Evolutionary conservation across 2,797 vertebrate genomes (phyloP), one percentile per base, ranked within the genome.

Genomic region (Streptopelia turtur): DNA sequence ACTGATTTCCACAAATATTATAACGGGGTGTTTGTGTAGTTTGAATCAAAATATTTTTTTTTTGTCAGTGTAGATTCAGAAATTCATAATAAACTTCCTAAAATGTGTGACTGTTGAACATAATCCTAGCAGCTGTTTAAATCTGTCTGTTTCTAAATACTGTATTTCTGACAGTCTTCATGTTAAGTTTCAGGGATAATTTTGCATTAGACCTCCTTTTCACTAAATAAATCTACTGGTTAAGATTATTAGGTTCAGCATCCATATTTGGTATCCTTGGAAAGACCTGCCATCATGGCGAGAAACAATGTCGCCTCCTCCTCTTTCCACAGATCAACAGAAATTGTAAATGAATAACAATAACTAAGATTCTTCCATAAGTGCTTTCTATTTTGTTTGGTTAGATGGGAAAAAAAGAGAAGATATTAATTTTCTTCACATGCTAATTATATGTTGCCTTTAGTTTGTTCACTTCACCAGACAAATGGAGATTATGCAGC

Each of bases 21-120:
- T 6, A 56, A 22, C 0, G 2, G 25, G 4, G 0, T 35, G 13
- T 87, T 70, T 68, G 10, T 4, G 10, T 22, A 72, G 24, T 53
- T 89, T 70, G 66, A 84, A 90, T 53, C 4, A 70, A 50, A 25
- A 64, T 4, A 80, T 35, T 35, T 35, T 45, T 0, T 55, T 75
- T 82, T 65, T 59, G 27, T 49, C 30, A 45, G 10, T 60, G 21
- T 66, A 59, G 35, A 45, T 65, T 47, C 23, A 55, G 69, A 85
- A 85, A 60, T 80, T 64, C 16, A 6, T 30, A 50, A 12, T 55
- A 55, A 68, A 37, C 47, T 53, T 50, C 22, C 66, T 70, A 53
- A 92, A 84, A 82, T 28, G 11, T 25, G 18, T 90, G 31, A 50
- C n/a, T 43, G 11, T 20, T 87, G 70, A 83, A 80, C 16, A 49